Evolutionary conservation across 2,797 vertebrate genomes (phyloP).

Genomic region (Poecilia gillii): DNA sequence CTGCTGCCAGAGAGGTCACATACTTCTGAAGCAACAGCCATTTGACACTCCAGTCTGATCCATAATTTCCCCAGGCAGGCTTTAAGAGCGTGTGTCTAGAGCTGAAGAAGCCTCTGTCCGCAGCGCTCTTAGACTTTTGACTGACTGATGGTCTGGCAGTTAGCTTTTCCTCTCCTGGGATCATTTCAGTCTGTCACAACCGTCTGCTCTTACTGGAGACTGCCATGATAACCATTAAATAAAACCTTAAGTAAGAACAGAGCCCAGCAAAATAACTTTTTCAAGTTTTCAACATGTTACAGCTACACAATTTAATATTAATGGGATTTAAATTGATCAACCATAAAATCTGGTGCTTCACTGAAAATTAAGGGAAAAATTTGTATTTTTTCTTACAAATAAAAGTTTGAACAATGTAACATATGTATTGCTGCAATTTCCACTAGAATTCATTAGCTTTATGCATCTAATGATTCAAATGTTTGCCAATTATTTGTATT

Average conservation of each 20-base stretch:
- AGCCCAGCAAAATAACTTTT: neutral
- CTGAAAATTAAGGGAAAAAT: neutral
- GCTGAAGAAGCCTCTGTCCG: conserved; percentile 19
- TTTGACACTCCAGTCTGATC: conserved; percentile 43
- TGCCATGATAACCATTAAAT: conserved; percentile 31
- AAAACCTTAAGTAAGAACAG: conserved; percentile 20
- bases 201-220: conserved; percentile 24
- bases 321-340: neutral
- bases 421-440: no score
- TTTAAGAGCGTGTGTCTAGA: conserved; percentile 41
- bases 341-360: neutral
- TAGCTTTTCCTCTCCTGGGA: conserved; percentile 35
- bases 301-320: neutral
- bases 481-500: neutral
- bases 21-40: conserved; percentile 33
- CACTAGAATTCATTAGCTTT: no score
- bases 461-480: neutral
- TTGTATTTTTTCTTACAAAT: no score
- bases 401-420: no score
- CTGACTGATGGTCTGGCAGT: conserved; percentile 35
- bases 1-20: conserved; percentile 51
- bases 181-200: conserved; percentile 35
- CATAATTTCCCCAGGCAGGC: conserved; percentile 52
- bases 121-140: conserved; percentile 9
- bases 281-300: neutral